Percentiles rank a stretch among this genome's conserved stretches.
These are phyloP conservation scores for Drosophila sucinea DNA, from an alignment of 1,140 invertebrate species.

Conservation along the genomic window DNA sequence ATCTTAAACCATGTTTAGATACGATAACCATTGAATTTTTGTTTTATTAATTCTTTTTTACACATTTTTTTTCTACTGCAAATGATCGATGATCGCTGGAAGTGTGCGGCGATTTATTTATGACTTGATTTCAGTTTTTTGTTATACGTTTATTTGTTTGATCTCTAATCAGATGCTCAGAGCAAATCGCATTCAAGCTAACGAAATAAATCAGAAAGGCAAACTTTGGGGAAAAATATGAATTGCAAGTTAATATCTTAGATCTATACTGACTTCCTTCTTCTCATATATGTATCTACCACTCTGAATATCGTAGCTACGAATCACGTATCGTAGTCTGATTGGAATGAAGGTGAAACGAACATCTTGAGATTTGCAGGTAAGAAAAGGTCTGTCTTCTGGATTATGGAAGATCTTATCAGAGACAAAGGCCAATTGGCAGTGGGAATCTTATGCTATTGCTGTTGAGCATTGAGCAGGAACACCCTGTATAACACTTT, in stretches of 20 bases:
- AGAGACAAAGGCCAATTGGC: not conserved
- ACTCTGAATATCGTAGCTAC: conserved; percentile 36
- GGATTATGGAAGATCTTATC: not conserved
- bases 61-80: conserved; percentile 26
- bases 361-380: conserved; percentile 37
- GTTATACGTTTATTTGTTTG: conserved; percentile 32
- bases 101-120: conserved; percentile 79
- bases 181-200: conserved; percentile 44
- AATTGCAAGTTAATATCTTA: not conserved
- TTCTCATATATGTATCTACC: conserved; percentile 12
- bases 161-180: conserved; percentile 62
- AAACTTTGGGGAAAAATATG: conserved; percentile 48
- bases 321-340: conserved; percentile 44
- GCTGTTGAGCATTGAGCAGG: not conserved
- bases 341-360: conserved; percentile 43
- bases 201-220: conserved; percentile 56
- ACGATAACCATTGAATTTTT: conserved; percentile 75
- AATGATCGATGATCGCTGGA: conserved; percentile 81
- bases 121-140: conserved; percentile 66
- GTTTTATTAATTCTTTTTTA: conserved; percentile 47
- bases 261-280: not conserved
- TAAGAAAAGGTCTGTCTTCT: conserved; percentile 19
- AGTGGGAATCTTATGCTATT: conserved; percentile 19
- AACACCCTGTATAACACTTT: conserved; percentile 66
- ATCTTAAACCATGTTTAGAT: conserved; percentile 80